Base-by-base conservation (phyloP, 2,797 vertebrate genomes). In the Tragopan temminckii region DNA sequence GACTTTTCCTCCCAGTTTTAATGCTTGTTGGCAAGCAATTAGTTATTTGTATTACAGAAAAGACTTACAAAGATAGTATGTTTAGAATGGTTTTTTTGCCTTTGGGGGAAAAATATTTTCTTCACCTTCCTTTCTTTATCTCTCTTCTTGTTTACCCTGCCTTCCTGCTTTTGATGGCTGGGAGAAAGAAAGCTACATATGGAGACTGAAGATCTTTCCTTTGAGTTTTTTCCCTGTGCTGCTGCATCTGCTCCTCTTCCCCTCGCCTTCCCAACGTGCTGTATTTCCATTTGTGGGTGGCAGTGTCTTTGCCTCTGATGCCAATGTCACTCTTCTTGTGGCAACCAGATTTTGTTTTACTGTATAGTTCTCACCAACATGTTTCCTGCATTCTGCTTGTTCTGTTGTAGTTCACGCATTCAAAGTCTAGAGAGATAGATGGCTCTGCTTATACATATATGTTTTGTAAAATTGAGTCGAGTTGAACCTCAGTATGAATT, bases 301-400 rank as follows among this genome's bases (percentile, higher is more conserved):
- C 48, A 89, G 96, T 69, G 84, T 77, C 87, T 48, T 95, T 97
- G 94, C 87, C 35, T 64, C 72, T 83, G 82, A 96, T 96, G 96
- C 95, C 96, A 95, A 84, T n/a, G 79, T 97, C 95, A 90, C 89
- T 82, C 77, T 94, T 96, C 90, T 78, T 8, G 85, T 90, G 95
- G 91, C 92, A 92, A 90, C 93, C 97, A 97, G 97, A 97, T 98
- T 97, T 97, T 97, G 97, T 97, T 97, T 95, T 94, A 81, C 93
- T 97, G 14, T 48, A 88, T 94, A 94, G 97, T 91, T 98, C 96
- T 97, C 96, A 93, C 95, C 97, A 97, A 96, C 97, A 94, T 93
- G 86, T 95, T 97, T 96, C 93, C 89, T 89, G 94, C 93, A 95
- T 97, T 97, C 97, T 97, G 97, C 95, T 97, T 69, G 0, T 94